Evolutionary conservation across 1,140 invertebrate genomes (phyloP), one percentile per base, ranked within the genome.

Genomic region (Teleopsis dalmanni): DNA sequence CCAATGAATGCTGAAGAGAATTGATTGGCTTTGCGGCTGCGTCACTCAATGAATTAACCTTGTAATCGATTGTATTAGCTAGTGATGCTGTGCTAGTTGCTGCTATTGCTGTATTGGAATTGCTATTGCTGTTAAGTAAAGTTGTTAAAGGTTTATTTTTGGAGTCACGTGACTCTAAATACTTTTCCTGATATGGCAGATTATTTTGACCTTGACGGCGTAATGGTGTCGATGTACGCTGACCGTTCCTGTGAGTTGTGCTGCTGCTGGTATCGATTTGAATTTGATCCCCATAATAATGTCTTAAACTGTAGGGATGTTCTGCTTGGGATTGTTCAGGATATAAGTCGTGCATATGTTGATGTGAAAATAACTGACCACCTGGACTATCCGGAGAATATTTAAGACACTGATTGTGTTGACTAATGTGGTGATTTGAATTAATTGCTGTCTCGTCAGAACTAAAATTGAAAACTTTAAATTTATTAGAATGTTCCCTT

Each of bases 171-270:
- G 59, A 64, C 64, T 67, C 64, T 66, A 67, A 67, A 67, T 64
- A 67, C 64, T 67, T 64, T 64, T 67, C 64, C 67, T 60, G 64
- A 64, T 67, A 67, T n/a, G n/a, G n/a, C n/a, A n/a, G n/a, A n/a
- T n/a, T n/a, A n/a, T n/a, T n/a, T n/a, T n/a, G n/a, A n/a, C n/a
- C n/a, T n/a, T n/a, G n/a, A n/a, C 61, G 54, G 55, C 59, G 60
- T 57, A 64, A 58, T 48, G 54, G 21, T 50, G 54, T 48, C 36
- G 57, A 58, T 53, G 54, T 62, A 52, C 40, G 40, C 40, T 25
- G 5, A 46, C 31, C 14, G 14, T 37, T 16, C 35, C 25, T 31
- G 27, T n/a, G 11, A 22, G 14, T 42, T 21, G 26, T 27, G 27
- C 23, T 18, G 36, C 23, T 45, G 26, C 35, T 14, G 36, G 50